Evolutionary conservation across 1,140 invertebrate species (phyloP).

Genomic region (Tetranychus urticae): DNA sequence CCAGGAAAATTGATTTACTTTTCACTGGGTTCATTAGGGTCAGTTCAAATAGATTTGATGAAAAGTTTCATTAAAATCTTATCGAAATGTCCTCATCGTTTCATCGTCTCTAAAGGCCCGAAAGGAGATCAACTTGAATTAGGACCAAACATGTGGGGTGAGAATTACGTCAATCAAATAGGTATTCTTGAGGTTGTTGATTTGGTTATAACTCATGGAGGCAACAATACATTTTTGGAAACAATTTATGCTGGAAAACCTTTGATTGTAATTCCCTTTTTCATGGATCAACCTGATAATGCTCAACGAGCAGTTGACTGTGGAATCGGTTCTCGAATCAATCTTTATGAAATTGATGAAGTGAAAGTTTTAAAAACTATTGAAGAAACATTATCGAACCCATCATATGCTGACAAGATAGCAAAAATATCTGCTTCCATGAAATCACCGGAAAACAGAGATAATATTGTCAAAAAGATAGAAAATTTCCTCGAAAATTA

Average conservation of each 20-base stretch:
- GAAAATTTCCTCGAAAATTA: no score
- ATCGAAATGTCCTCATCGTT: background rate
- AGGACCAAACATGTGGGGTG: constrained; percentile 1
- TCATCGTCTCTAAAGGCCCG: background rate
- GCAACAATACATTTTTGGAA: constrained; percentile 1
- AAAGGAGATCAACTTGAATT: background rate
- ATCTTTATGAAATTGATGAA: no score
- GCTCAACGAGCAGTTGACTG: background rate
- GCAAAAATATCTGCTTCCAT: no score
- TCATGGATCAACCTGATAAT: no score
- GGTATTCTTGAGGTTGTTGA: background rate
- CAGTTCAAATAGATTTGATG: background rate
- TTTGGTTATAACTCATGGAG: constrained; percentile 1
- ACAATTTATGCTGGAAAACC: background rate
- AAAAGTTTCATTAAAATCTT: background rate
- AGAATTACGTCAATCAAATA: background rate
- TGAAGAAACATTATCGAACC: no score
- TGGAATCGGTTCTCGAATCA: no score
- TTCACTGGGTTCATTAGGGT: background rate
- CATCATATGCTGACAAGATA: no score
- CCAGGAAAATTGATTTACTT: no score
- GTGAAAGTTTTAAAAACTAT: no score
- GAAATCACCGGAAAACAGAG: no score
- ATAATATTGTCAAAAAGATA: no score
- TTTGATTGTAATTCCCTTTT: constrained; percentile 1